phyloP scores from a whole-genome alignment of 2,113 vertebrate species.

The Platichthys flesus region DNA sequence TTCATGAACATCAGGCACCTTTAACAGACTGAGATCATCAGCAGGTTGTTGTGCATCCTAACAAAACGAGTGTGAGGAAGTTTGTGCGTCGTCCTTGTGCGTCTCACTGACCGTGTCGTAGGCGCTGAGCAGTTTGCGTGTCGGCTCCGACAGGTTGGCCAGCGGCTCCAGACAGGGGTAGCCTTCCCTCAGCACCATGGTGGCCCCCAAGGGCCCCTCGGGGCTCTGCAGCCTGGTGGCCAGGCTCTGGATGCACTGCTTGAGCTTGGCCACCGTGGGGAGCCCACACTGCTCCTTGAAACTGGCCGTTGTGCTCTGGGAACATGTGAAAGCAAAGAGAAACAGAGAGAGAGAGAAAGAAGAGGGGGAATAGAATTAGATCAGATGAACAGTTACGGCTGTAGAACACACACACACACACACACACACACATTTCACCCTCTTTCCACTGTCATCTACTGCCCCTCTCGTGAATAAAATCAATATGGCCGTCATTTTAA shows the following conservation, averaged over 20 bases:
- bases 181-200: slow-evolving; percentile 88
- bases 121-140: slow-evolving; percentile 90
- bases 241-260: slow-evolving; percentile 96
- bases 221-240: slow-evolving; percentile 87
- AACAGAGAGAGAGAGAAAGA: slow-evolving; percentile 11
- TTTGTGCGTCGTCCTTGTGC: no score
- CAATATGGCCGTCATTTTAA: slow-evolving; percentile 56
- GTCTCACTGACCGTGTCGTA: slow-evolving; percentile 88
- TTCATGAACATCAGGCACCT: no score
- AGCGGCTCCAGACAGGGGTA: slow-evolving; percentile 92
- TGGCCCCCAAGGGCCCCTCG: slow-evolving; percentile 85
- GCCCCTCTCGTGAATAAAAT: slow-evolving; percentile 42
- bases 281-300: slow-evolving; percentile 98
- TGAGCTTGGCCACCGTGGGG: slow-evolving; percentile 91
- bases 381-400: slow-evolving; percentile 38
- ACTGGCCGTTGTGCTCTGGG: slow-evolving; percentile 88
- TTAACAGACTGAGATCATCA: no score
- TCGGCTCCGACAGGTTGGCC: slow-evolving; percentile 85
- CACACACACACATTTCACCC: not conserved
- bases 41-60: no score
- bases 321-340: not conserved
- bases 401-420: slow-evolving; percentile 11
- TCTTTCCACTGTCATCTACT: slow-evolving; percentile 20
- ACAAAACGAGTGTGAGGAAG: no score
- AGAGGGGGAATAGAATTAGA: slow-evolving; percentile 7